These are phyloP conservation scores for Pecten maximus DNA, from an alignment of 2,888 invertebrate genomes.

Conservation along the genomic window DNA sequence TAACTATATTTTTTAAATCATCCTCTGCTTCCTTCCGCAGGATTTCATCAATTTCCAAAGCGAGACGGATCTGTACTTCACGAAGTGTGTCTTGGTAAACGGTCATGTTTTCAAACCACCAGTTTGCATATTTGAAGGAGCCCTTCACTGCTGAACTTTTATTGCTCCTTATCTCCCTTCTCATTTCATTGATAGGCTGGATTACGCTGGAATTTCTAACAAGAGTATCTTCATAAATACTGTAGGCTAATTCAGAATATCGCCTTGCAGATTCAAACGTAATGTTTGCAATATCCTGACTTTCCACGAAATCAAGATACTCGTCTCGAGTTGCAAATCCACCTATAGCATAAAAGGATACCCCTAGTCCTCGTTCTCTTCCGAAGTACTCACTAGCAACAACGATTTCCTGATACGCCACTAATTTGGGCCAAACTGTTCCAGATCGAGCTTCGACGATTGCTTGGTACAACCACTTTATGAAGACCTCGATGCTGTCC, in stretches of 20 bases:
- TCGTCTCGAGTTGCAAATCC: constrained; percentile 64
- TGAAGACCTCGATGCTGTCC: constrained; percentile 66
- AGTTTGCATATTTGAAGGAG: constrained; percentile 62
- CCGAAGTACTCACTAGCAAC: constrained; percentile 70
- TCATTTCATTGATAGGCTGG: constrained; percentile 55
- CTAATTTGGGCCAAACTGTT: constrained; percentile 67
- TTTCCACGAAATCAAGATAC: constrained; percentile 65
- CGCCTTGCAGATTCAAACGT: constrained; percentile 65
- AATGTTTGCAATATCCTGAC: constrained; percentile 66
- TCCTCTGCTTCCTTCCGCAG: constrained; percentile 61
- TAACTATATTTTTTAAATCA: constrained; percentile 69
- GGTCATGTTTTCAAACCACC: constrained; percentile 74
- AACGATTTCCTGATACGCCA: constrained; percentile 70
- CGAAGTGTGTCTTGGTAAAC: constrained; percentile 63
- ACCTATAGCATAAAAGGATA: constrained; percentile 67
- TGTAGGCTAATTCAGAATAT: constrained; percentile 64
- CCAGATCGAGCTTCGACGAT: constrained; percentile 80
- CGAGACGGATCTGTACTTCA: constrained; percentile 64
- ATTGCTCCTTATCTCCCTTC: constrained; percentile 63
- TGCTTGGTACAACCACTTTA: constrained; percentile 69
- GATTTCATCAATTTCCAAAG: constrained; percentile 63
- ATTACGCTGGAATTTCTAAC: constrained; percentile 44
- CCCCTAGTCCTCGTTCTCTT: constrained; percentile 68
- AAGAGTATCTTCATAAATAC: constrained; percentile 59
- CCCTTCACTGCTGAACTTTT: constrained; percentile 54